phyloP scores from a whole-genome alignment of 2,888 invertebrate species.

The Thymelicus sylvestris region DNA sequence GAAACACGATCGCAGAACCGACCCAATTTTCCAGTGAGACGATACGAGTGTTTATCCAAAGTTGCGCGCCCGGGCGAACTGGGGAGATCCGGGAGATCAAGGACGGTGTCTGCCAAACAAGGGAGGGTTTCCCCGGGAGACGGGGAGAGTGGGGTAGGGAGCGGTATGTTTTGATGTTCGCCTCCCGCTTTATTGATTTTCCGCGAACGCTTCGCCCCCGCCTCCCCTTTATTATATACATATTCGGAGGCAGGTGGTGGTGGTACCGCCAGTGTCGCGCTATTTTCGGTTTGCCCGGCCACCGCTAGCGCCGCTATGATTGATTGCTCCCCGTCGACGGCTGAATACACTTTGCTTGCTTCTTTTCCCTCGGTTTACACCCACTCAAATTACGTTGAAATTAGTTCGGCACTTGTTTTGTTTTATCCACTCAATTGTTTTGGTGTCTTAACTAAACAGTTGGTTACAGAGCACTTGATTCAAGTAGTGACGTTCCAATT shows the following conservation, averaged over 20 bases:
- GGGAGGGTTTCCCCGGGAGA: constrained; percentile 82
- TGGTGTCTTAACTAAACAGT: not conserved
- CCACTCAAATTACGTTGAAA: constrained; percentile 31
- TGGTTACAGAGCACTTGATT: not conserved
- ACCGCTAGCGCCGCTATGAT: constrained; percentile 67
- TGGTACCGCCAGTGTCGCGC: constrained; percentile 65
- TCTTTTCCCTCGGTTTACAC: constrained; percentile 38
- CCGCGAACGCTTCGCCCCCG: constrained; percentile 62
- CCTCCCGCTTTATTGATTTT: constrained; percentile 83
- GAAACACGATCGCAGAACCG: constrained; percentile 67
- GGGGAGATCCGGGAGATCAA: constrained; percentile 82
- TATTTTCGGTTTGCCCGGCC: constrained; percentile 76
- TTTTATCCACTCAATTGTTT: constrained; percentile 16
- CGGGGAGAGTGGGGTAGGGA: constrained; percentile 60
- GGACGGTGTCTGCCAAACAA: constrained; percentile 84
- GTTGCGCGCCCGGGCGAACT: constrained; percentile 73
- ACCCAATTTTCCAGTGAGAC: constrained; percentile 78
- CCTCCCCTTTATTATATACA: constrained; percentile 75
- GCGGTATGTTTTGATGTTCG: constrained; percentile 81
- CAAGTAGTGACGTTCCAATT: not conserved
- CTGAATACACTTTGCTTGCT: constrained; percentile 40
- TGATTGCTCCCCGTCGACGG: constrained; percentile 58
- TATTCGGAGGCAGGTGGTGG: constrained; percentile 67
- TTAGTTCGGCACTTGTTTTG: constrained; percentile 16
- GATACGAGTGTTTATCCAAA: constrained; percentile 80